Base-by-base conservation (phyloP, 2,113 vertebrate genomes). In the Diglossa brunneiventris region DNA sequence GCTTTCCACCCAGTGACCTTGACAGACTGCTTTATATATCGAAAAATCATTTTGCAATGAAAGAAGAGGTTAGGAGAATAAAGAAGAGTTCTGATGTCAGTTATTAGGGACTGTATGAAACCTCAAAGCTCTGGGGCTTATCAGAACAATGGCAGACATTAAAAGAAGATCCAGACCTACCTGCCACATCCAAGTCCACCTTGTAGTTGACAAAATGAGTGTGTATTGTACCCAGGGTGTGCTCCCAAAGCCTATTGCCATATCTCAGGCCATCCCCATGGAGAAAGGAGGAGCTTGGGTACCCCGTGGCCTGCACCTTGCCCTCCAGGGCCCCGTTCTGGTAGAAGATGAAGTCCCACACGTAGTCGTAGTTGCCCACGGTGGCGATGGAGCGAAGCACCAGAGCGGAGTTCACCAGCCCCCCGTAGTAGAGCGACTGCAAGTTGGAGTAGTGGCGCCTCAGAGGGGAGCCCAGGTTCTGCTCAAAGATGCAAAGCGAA, bases 261-360 rank as follows among this genome's bases (percentile, higher is more conserved):
- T 98, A 96, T 39, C 92, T 94, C 74, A 96, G 77, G 49, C 90
- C 92, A 75, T 99, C 99, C 96, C 82, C 77, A 8, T 83, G 85
- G 70, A 97, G 79, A 66, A 98, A 98, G 16, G 98, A 98, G 0
- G 99, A 98, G 31, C 98, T 99, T 12, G 98, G 94, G 62, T 98
- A 99, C 1, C 99, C 99, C 0, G 98, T 99, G 44, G 99, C 98
- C 35, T 98, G 98, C 47, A 99, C 98, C 97, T 98, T 98, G 46
- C 98, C 83, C 70, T 85, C 72, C 3, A 99, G 94, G 0, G 98
- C 97, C 35, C 99, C 99, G 3, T 96, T 99, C 92, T 99, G 98
- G 91, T 99, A 98, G 93, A 99, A 98, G 67, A 99, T 96, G 79
- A 99, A 99, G 92, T 99, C 99, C 98, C 99, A 99, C 78, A 99